phyloP scores from a whole-genome alignment of 2,113 vertebrate genomes.

The Triplophysa tibetana region DNA sequence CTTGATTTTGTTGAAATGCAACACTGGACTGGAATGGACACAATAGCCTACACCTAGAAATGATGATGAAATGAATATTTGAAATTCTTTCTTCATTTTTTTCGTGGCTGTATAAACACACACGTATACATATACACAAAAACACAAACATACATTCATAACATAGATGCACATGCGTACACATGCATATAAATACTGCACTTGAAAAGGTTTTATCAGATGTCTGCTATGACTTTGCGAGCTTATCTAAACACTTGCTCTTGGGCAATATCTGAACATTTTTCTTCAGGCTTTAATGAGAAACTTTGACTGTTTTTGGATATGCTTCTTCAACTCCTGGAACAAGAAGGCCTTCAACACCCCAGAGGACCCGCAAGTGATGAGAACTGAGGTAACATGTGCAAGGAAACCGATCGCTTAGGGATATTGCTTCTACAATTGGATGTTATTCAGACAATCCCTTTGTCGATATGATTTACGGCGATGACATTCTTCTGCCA shows the following conservation, averaged over 20 bases:
- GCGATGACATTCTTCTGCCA: not conserved
- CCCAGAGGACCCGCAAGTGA: not conserved
- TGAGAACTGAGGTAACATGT: not conserved
- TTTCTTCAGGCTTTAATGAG: not conserved
- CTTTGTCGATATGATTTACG: not conserved
- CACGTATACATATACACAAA: not conserved
- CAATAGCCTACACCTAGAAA: too few species aligned
- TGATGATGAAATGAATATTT: too few species aligned
- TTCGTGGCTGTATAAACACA: too few species aligned
- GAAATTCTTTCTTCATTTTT: too few species aligned
- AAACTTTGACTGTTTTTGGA: not conserved
- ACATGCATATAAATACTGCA: not conserved
- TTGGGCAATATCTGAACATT: not conserved
- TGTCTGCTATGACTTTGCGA: not conserved
- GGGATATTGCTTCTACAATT: not conserved
- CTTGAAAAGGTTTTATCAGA: not conserved
- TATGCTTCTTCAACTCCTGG: not conserved
- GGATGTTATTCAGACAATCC: constrained; percentile 1
- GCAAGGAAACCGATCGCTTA: not conserved
- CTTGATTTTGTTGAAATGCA: too few species aligned
- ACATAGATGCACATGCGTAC: not conserved
- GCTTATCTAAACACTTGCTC: not conserved
- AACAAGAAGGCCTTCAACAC: not conserved
- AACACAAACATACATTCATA: not conserved
- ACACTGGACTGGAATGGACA: too few species aligned